These are phyloP conservation scores for Prunella fulvescens DNA, from an alignment of 2,113 vertebrate genomes.

Conservation along the genomic window DNA sequence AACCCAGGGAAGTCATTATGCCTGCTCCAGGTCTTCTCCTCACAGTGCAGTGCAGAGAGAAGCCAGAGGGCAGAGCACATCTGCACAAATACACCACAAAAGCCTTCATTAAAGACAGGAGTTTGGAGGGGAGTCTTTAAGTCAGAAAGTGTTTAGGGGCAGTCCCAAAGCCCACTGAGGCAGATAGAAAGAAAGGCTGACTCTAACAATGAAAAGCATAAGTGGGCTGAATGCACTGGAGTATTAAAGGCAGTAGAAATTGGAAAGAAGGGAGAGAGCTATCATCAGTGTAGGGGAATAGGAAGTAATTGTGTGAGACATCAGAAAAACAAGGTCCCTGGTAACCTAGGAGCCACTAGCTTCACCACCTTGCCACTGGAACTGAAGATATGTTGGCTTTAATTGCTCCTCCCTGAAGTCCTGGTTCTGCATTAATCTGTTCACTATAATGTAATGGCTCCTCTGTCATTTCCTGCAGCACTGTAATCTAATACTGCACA, in stretches of 20 bases:
- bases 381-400: neutral
- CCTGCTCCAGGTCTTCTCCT: neutral
- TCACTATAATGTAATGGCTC: neutral
- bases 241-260: neutral
- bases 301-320: neutral
- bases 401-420: neutral
- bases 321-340: neutral
- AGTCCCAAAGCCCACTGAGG: neutral
- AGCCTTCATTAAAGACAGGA: neutral
- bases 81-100: neutral
- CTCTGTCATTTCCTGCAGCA: slow-evolving; percentile 10
- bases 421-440: neutral
- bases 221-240: neutral
- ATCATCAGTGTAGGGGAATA: neutral
- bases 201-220: neutral
- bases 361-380: neutral
- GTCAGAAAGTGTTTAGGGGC: neutral
- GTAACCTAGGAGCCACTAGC: neutral
- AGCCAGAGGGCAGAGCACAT: neutral
- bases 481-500: slow-evolving; percentile 22
- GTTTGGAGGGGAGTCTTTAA: neutral
- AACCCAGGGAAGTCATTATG: neutral
- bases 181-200: neutral
- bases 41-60: neutral
- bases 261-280: neutral